These are phyloP conservation scores for Onthophagus sagittarius DNA, from an alignment of 2,888 invertebrate genomes.

Conservation along the genomic window DNA sequence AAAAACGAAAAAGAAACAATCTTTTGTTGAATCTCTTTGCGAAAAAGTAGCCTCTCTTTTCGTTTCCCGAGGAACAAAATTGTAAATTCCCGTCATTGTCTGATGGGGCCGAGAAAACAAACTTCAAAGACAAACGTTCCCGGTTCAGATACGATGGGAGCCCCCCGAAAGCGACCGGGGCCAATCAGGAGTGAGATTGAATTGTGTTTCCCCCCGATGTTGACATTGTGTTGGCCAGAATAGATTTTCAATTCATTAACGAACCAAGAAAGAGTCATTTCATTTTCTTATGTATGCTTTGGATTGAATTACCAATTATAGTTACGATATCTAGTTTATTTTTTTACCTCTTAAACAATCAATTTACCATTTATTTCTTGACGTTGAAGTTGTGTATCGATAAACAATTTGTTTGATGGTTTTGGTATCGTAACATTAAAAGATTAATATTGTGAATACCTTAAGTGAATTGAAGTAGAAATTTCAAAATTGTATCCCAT, in stretches of 20 bases:
- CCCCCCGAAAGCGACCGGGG: conserved; percentile 35
- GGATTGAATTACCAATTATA: conserved; percentile 30
- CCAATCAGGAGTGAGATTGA: conserved; percentile 45
- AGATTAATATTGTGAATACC: too few species aligned
- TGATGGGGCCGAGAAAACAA: conserved; percentile 39
- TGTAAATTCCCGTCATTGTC: conserved; percentile 46
- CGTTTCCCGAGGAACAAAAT: conserved; percentile 28
- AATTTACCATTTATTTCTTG: neutral
- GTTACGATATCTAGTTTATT: neutral
- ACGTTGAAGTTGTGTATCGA: neutral
- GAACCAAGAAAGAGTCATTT: conserved; percentile 38
- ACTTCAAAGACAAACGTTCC: conserved; percentile 47
- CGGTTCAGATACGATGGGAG: conserved; percentile 36
- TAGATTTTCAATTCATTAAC: conserved; percentile 49
- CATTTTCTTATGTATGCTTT: conserved; percentile 38
- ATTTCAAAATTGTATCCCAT: too few species aligned
- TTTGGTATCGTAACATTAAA: too few species aligned
- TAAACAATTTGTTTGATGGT: neutral
- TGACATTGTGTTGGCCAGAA: conserved; percentile 47
- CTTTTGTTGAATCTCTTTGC: conserved; percentile 10
- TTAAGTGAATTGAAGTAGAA: too few species aligned
- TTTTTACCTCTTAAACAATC: neutral
- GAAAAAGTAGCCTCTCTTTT: conserved; percentile 20
- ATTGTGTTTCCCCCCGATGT: conserved; percentile 43
- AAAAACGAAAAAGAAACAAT: neutral